Percentiles rank a stretch among this genome's conserved stretches.
Conservation (phyloP, 23 tunicate species). For the Ascidia mentula region DNA sequence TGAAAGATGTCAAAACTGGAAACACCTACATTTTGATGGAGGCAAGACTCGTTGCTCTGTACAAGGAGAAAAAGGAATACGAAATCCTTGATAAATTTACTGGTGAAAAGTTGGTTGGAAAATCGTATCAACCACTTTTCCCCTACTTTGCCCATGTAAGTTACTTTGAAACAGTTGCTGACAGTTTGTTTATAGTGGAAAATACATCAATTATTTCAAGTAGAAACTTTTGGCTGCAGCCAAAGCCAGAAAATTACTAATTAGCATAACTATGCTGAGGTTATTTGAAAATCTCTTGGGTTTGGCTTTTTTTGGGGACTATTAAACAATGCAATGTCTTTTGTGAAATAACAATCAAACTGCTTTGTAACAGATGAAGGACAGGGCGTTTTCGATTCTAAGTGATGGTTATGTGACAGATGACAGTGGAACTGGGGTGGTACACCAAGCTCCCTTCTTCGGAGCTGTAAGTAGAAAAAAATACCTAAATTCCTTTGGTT, state of each 20-base stretch:
- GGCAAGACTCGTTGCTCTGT: conserved; percentile 72
- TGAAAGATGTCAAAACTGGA: conserved; percentile 51
- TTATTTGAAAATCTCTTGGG: too few relatives aligned
- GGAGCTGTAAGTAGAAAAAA: conserved; percentile 79
- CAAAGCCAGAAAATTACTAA: too few relatives aligned
- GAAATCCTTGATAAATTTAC: conserved; percentile 70
- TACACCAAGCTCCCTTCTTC: conserved; percentile 97
- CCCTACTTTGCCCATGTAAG: conserved; percentile 75
- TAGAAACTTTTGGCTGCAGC: too few relatives aligned
- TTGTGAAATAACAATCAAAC: too few relatives aligned
- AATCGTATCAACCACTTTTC: conserved; percentile 76
- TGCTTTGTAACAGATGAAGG: conserved; percentile 59
- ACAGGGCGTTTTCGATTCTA: conserved; percentile 76
- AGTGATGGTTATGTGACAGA: conserved; percentile 82
- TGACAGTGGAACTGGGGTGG: conserved; percentile 91
- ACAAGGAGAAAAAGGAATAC: conserved; percentile 75
- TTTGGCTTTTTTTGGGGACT: too few relatives aligned
- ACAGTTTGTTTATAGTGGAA: too few relatives aligned
- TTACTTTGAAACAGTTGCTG: too few relatives aligned
- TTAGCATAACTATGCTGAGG: too few relatives aligned
- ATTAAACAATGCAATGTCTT: too few relatives aligned
- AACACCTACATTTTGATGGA: conserved; percentile 81
- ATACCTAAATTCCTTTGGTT: too few relatives aligned
- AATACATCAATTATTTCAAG: too few relatives aligned
- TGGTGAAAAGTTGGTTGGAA: conserved; percentile 65